Evolutionary conservation across 2,888 invertebrate species (phyloP).

Genomic region (Antheraea yamamai): DNA sequence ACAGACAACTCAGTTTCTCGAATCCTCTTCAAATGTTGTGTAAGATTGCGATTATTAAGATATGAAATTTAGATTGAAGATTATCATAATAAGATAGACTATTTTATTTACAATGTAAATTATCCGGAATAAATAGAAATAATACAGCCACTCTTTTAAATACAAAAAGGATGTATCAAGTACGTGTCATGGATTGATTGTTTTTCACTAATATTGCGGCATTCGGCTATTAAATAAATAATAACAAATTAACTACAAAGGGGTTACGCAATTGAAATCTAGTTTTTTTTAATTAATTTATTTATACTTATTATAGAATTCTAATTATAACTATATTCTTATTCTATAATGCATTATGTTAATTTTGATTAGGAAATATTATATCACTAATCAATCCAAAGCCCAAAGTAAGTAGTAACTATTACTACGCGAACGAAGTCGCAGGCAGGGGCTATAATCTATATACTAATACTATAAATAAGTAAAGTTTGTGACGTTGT

Average conservation of each 20-base stretch:
- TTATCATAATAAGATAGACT: constrained; percentile 55
- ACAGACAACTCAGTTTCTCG: constrained; percentile 45
- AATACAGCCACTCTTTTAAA: not conserved
- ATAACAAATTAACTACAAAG: not conserved
- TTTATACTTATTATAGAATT: too few species aligned
- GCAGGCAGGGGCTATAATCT: too few species aligned
- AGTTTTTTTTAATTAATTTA: too few species aligned
- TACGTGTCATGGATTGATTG: not conserved
- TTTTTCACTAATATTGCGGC: not conserved
- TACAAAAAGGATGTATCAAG: not conserved
- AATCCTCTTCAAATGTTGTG: constrained; percentile 51
- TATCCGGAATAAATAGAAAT: not conserved
- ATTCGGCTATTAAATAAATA: not conserved
- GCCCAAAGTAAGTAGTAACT: too few species aligned
- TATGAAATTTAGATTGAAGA: constrained; percentile 48
- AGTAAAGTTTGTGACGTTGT: too few species aligned
- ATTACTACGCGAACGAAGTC: too few species aligned
- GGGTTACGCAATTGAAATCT: not conserved
- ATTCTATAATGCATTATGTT: too few species aligned
- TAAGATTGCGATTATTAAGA: constrained; percentile 42
- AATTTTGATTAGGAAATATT: too few species aligned
- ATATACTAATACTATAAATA: too few species aligned
- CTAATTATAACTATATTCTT: too few species aligned
- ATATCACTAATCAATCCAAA: too few species aligned
- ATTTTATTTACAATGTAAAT: constrained; percentile 39